Conservation (phyloP, 1,140 invertebrate species). For the Aplysia californica region DNA sequence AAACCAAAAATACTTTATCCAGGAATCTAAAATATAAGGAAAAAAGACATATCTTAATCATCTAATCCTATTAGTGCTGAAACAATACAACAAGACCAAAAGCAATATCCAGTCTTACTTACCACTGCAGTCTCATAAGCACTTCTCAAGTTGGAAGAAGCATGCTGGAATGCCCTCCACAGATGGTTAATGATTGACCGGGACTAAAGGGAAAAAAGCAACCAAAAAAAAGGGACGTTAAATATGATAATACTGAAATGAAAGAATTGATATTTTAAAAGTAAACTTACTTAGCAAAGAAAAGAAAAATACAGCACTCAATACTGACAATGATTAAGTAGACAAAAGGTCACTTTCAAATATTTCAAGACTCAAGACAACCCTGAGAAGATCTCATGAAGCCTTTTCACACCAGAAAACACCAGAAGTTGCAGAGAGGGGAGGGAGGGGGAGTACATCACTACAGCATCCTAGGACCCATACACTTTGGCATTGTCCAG, state of each 20-base stretch:
- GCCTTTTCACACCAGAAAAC: background rate
- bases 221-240: background rate
- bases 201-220: slow-evolving; percentile 1
- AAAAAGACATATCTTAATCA: too few relatives aligned
- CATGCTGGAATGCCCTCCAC: slow-evolving; percentile 61
- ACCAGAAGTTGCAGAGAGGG: background rate
- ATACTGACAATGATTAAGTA: background rate
- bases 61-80: too few relatives aligned
- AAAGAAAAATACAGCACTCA: background rate
- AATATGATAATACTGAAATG: background rate
- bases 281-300: background rate
- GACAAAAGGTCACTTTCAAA: background rate
- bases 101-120: slow-evolving; percentile 20
- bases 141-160: slow-evolving; percentile 54
- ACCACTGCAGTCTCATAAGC: slow-evolving; percentile 53
- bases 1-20: background rate
- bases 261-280: background rate
- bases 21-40: background rate
- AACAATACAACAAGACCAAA: background rate
- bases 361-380: background rate
- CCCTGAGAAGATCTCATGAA: background rate
- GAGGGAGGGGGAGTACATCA: background rate
- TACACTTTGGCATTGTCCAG: too few relatives aligned
- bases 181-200: slow-evolving; percentile 53
- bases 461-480: too few relatives aligned